phyloP scores from a whole-genome alignment of 1,140 invertebrate genomes.

The Cyrtorhinus lividipennis region DNA sequence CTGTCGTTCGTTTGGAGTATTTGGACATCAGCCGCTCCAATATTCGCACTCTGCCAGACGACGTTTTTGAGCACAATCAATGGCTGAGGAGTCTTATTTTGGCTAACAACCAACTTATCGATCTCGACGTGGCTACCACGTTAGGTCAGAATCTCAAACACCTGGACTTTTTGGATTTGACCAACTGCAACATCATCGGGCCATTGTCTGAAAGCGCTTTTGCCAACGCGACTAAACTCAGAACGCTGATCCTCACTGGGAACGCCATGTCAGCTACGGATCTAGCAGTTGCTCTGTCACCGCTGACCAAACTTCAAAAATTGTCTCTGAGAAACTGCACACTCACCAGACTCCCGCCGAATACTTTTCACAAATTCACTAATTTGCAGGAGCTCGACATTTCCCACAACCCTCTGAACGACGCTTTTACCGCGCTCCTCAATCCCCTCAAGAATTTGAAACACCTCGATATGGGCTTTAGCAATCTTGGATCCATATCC shows the following conservation, averaged over 20 bases:
- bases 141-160: conserved; percentile 48
- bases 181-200: conserved; percentile 49
- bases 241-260: conserved; percentile 46
- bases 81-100: conserved; percentile 47
- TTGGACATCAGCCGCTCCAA: conserved; percentile 44
- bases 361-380: conserved; percentile 46
- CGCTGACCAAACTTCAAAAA: conserved; percentile 45
- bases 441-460: conserved; percentile 47
- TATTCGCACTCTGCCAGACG: conserved; percentile 44
- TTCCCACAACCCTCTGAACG: conserved; percentile 33
- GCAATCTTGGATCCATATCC: conserved; percentile 47
- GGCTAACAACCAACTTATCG: conserved; percentile 46
- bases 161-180: conserved; percentile 49
- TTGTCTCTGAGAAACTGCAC: conserved; percentile 50
- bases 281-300: conserved; percentile 46
- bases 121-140: conserved; percentile 46
- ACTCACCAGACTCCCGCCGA: conserved; percentile 41
- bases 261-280: conserved; percentile 51
- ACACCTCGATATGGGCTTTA: conserved; percentile 58
- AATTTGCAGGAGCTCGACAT: conserved; percentile 33
- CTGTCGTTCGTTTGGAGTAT: conserved; percentile 42
- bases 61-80: conserved; percentile 47
- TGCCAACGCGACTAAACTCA: conserved; percentile 47
- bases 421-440: conserved; percentile 50
- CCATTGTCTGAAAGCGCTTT: conserved; percentile 51